A percentile compares a stretch with the other conserved stretches of the same genome.
phyloP scores from a whole-genome alignment of 2,797 vertebrate genomes.

The Amblyopsis hoosieri region DNA sequence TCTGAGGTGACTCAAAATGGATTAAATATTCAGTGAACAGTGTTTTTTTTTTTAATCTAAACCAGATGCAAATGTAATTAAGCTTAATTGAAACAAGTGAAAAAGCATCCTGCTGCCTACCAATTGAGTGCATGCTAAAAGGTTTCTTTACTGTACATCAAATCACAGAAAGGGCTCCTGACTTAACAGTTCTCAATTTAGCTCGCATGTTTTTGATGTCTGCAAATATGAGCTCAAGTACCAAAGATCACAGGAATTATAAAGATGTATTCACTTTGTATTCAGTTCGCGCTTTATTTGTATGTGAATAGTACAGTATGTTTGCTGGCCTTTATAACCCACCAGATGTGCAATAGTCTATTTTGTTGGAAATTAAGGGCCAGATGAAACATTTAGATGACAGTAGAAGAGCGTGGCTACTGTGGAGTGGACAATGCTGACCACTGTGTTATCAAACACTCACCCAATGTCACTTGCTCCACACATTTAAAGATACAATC shows the following conservation, averaged over 20 bases:
- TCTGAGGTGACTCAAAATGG: too few relatives aligned
- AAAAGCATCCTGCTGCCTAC: not conserved
- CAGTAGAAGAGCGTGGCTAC: slow-evolving; percentile 34
- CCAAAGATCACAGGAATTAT: too few relatives aligned
- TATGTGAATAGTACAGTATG: too few relatives aligned
- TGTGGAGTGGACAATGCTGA: slow-evolving; percentile 25
- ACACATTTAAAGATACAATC: too few relatives aligned
- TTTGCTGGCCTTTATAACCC: slow-evolving; percentile 26
- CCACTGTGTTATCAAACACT: slow-evolving; percentile 27
- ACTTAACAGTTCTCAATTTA: slow-evolving; percentile 3
- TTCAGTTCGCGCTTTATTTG: too few relatives aligned
- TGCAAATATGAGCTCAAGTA: not conserved
- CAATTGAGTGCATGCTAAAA: slow-evolving; percentile 7
- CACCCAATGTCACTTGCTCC: slow-evolving; percentile 5
- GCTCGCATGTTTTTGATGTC: slow-evolving; percentile 2
- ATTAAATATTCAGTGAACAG: too few relatives aligned
- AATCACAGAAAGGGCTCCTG: not conserved
- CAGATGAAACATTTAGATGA: too few relatives aligned
- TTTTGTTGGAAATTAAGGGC: slow-evolving; percentile 31
- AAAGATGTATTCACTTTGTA: too few relatives aligned
- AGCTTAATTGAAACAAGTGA: not conserved
- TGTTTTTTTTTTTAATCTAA: too few relatives aligned
- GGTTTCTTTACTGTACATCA: slow-evolving; percentile 3
- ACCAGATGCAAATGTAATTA: not conserved
- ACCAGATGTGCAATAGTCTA: slow-evolving; percentile 41